Evolutionary conservation across 2,113 vertebrate genomes (phyloP).

Genomic region (Sisor rabdophorus): DNA sequence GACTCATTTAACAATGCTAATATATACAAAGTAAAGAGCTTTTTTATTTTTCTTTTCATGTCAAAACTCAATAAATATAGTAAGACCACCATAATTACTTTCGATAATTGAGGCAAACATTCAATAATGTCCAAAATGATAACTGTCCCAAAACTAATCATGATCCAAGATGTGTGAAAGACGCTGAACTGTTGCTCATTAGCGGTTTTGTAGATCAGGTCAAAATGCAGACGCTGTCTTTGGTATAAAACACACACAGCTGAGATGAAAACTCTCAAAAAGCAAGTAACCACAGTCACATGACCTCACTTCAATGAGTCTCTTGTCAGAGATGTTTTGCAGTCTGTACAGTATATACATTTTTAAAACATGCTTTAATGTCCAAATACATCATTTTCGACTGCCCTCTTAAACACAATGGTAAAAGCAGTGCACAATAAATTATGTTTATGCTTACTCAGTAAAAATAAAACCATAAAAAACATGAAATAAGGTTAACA

Average conservation of each 20-base stretch:
- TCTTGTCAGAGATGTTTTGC: constrained; percentile 56
- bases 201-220: constrained; percentile 54
- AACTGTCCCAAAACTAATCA: constrained; percentile 31
- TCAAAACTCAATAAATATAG: constrained; percentile 40
- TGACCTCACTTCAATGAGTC: constrained; percentile 75
- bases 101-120: constrained; percentile 22
- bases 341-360: constrained; percentile 25
- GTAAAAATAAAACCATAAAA: constrained; percentile 80
- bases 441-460: constrained; percentile 93
- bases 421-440: constrained; percentile 93
- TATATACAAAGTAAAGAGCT: constrained; percentile 25
- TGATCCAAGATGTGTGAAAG: constrained; percentile 57
- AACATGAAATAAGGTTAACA: constrained; percentile 69
- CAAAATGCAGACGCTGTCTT: constrained; percentile 74
- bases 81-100: constrained; percentile 38
- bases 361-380: constrained; percentile 82
- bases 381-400: constrained; percentile 92
- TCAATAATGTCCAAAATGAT: constrained; percentile 24
- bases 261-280: constrained; percentile 60
- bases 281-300: constrained; percentile 68
- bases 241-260: constrained; percentile 75
- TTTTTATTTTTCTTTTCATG: constrained; percentile 29
- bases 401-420: constrained; percentile 80
- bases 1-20: constrained; percentile 7
- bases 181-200: constrained; percentile 47